These are phyloP conservation scores for Rhombomys opimus DNA, from an alignment of 2,113 vertebrate genomes.

Conservation along the genomic window DNA sequence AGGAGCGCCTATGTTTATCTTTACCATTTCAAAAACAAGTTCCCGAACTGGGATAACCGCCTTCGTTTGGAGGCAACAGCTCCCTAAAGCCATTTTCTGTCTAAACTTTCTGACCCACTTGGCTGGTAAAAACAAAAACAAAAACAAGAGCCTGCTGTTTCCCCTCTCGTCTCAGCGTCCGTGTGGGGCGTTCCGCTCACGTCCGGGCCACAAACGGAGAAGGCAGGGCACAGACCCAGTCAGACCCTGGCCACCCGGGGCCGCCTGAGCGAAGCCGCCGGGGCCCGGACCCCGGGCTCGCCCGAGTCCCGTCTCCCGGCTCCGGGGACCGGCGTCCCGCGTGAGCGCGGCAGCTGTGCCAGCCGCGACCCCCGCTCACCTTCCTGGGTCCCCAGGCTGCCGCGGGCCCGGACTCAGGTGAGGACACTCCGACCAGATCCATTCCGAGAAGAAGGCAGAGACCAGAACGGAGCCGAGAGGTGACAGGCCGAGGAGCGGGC, in stretches of 20 bases:
- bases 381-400: slow-evolving; percentile 77
- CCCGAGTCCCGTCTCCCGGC: neutral
- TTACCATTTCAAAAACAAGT: slow-evolving; percentile 32
- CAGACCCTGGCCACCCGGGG: neutral
- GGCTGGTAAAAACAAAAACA: slow-evolving; percentile 8
- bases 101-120: slow-evolving; percentile 18
- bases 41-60: neutral
- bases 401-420: slow-evolving; percentile 70
- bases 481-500: neutral
- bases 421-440: slow-evolving; percentile 79
- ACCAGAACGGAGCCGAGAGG: neutral
- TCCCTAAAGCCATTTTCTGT: neutral
- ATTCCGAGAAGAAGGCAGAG: slow-evolving; percentile 20
- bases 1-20: neutral
- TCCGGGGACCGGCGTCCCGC: neutral
- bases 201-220: neutral
- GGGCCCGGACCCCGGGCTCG: neutral
- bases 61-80: neutral
- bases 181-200: neutral
- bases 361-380: slow-evolving; percentile 43
- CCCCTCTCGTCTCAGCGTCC: neutral
- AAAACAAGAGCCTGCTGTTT: neutral
- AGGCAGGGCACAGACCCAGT: neutral
- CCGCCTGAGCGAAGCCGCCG: neutral
- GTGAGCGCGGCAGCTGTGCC: neutral